phyloP scores from a whole-genome alignment of 2,797 vertebrate species.

The Argentina silus region DNA sequence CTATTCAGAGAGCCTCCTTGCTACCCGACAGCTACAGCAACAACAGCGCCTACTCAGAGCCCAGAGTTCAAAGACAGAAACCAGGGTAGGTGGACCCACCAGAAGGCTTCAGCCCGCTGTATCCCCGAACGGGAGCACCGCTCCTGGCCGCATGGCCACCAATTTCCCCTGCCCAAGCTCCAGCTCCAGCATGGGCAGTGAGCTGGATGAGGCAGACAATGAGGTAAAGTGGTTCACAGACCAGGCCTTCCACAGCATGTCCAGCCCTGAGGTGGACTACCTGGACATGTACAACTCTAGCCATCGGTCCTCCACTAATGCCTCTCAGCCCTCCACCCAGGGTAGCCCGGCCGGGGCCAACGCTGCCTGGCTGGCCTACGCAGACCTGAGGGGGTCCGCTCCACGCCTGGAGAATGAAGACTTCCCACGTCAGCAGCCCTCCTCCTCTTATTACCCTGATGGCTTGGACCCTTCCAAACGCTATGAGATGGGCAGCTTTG shows the following conservation, averaged over 20 bases:
- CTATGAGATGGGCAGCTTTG: slow-evolving; percentile 82
- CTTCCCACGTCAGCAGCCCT: slow-evolving; percentile 57
- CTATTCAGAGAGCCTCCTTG: slow-evolving; percentile 75
- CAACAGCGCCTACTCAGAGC: slow-evolving; percentile 72
- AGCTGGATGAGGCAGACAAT: slow-evolving; percentile 84
- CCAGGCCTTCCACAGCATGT: slow-evolving; percentile 79
- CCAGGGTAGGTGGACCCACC: slow-evolving; percentile 53
- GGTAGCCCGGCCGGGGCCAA: slow-evolving; percentile 78
- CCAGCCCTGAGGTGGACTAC: slow-evolving; percentile 77
- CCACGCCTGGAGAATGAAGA: slow-evolving; percentile 71
- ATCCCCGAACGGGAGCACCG: slow-evolving; percentile 60
- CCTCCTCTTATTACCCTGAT: slow-evolving; percentile 51
- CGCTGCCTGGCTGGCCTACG: slow-evolving; percentile 74
- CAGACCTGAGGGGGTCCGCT: slow-evolving; percentile 76
- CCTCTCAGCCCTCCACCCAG: slow-evolving; percentile 83
- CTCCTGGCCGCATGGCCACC: slow-evolving; percentile 52
- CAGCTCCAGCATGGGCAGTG: slow-evolving; percentile 83
- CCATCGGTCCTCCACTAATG: slow-evolving; percentile 77
- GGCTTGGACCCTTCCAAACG: slow-evolving; percentile 64
- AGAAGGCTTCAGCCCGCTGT: slow-evolving; percentile 65
- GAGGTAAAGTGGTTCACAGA: slow-evolving; percentile 87
- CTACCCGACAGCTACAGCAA: slow-evolving; percentile 74
- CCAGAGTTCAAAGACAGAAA: slow-evolving; percentile 69
- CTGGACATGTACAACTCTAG: slow-evolving; percentile 89
- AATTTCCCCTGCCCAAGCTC: slow-evolving; percentile 72